Evolutionary conservation across 2,797 vertebrate species (phyloP), one percentile per base, ranked within the genome.

Genomic region (Calcarius lapponicus): DNA sequence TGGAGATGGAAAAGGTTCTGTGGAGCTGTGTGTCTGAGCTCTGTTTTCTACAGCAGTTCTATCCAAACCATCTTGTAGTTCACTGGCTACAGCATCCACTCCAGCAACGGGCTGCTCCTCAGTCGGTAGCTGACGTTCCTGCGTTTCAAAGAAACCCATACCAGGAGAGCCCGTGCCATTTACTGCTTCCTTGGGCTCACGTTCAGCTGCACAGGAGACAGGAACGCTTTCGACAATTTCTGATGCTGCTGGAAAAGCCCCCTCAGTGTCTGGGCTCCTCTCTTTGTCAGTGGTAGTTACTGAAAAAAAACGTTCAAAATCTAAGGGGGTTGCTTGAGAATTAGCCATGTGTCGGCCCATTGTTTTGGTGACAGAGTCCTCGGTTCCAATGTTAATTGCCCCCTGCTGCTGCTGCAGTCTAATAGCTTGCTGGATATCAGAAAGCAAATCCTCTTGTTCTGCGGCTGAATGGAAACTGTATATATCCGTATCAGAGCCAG

Each of bases 391-490:
- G 80, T 96, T 97, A 90, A 96, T 94, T 72, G 94, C 97, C 81
- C 97, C 97, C 97, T 99, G 97, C 95, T 97, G 98, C 94, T 98
- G 98, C 97, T 99, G 99, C 81, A 99, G 98, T 91, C 97, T 98
- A 83, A 99, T 99, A 74, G 99, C 98, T 38, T 99, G 98, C 98
- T 99, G 99, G 96, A 99, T 99, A 97, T 99, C 99, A 11, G 99
- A 99, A 13, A 99, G 99, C 97, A 99, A 95, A 97, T 99, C 99
- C 96, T 99, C 99, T 45, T 99, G 99, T 96, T 99, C 99, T 4
- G 99, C 97, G 0, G 99, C 99, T 21, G 99, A 99, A 97, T 99
- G 99, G 94, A 99, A 99, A 98, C 99, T 99, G 97, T 99, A 99
- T 95, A 99, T 99, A 83, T 99, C 99, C 0, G 99, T 99, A 96